These are phyloP conservation scores for Mobula birostris DNA, from an alignment of 2,113 vertebrate genomes.

Conservation along the genomic window DNA sequence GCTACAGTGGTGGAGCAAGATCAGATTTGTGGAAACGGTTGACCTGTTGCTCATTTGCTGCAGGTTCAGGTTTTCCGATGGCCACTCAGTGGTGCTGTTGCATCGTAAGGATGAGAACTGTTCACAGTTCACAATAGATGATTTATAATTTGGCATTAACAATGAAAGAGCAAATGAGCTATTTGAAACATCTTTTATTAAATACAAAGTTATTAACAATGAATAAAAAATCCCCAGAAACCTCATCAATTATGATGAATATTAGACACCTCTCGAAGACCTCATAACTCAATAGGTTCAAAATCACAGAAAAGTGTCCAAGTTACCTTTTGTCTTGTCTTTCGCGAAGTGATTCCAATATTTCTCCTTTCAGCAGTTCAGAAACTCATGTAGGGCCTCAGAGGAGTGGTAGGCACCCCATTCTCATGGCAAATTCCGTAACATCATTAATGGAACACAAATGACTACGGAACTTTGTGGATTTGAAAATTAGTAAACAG, in stretches of 20 bases:
- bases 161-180: background rate
- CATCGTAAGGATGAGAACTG: background rate
- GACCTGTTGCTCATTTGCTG: background rate
- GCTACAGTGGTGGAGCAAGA: background rate
- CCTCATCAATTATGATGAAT: background rate
- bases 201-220: background rate
- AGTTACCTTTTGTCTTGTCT: too few species aligned
- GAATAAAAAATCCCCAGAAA: background rate
- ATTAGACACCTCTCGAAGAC: background rate
- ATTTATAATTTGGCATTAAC: background rate
- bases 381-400: too few species aligned
- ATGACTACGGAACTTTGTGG: background rate
- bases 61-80: background rate
- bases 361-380: too few species aligned
- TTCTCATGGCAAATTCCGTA: background rate
- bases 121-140: background rate
- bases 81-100: constrained; percentile 11
- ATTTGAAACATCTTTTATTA: background rate
- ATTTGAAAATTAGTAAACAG: background rate
- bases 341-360: too few species aligned
- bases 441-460: background rate
- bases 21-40: background rate
- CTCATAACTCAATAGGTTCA: background rate
- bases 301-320: too few species aligned
- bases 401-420: too few species aligned